Base-by-base conservation (phyloP, 1,140 invertebrate genomes). In the Pseudomyrmex concolor region DNA sequence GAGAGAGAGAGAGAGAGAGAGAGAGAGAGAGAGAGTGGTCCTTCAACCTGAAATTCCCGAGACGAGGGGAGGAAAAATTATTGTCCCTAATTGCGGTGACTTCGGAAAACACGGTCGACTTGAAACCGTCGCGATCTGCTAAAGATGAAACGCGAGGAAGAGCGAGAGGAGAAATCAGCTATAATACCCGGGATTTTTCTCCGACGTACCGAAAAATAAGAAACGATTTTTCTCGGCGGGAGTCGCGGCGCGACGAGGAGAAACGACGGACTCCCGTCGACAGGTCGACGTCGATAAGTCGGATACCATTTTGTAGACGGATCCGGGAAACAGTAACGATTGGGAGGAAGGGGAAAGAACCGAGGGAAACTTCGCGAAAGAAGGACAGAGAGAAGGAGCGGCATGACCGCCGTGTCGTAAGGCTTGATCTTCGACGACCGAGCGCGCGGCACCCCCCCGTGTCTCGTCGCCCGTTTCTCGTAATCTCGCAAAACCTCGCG, bases 401-500 rank as follows among this genome's bases (percentile, higher is more conserved):
- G 34, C 73, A 83, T 74, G 83, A 85, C 72, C 83, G 60, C 15
- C 48, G 57, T 55, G 57, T 55, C 66, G 62, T n/a, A 72, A 15
- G 73, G 10, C 45, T 51, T 10, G 86, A 88, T 89, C 87, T 71
- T 67, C n/a, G 84, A 81, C 66, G 76, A 84, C 34, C 80, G 63
- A 72, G 68, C 34, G 25, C 22, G 34, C 34, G 34, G 34, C 34
- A 34, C 34, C 34, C 25, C 25, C 34, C 34, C 34, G 34, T 34
- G 34, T 34, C 34, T 34, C 34, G 34, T 7, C 34, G 34, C 34
- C 34, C 34, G 34, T 59, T 59, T 43, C 48, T 74, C 72, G 86
- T 89, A 88, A 88, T 88, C 86, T 87, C 19, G 66, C 82, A 54
- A 85, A 88, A 88, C 86, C 78, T 83, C 62, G 22, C 45, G 87